These are phyloP conservation scores for Zaprionus davidi DNA, from an alignment of 1,140 invertebrate genomes.

Conservation along the genomic window DNA sequence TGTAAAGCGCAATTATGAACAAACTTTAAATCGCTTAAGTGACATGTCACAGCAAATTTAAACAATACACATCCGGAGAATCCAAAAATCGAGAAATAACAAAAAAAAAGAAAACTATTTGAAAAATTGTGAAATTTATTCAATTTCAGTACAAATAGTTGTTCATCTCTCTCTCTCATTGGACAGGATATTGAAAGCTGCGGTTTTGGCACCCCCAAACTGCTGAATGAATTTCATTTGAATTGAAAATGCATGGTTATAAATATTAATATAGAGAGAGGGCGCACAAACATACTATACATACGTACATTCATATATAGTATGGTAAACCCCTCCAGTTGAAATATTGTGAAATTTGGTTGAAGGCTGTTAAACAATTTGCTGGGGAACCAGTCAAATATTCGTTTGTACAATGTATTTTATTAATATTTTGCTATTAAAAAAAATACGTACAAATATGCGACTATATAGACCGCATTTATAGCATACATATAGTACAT, in stretches of 20 bases:
- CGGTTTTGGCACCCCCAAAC: conserved; percentile 60
- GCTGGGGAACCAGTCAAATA: conserved; percentile 46
- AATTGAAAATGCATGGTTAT: conserved; percentile 75
- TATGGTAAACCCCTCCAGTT: conserved; percentile 10
- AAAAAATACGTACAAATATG: conserved; percentile 35
- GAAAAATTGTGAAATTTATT: conserved; percentile 53
- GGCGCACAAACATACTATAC: conserved; percentile 21
- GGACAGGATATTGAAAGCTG: conserved; percentile 77
- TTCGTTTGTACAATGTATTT: conserved; percentile 37
- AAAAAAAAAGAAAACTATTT: conserved; percentile 51
- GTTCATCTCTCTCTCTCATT: conserved; percentile 28
- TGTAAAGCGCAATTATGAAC: conserved; percentile 62
- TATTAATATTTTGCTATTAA: conserved; percentile 73
- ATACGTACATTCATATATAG: background rate
- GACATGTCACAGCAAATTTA: conserved; percentile 71
- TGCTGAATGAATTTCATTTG: conserved; percentile 63
- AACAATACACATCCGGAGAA: conserved; percentile 45
- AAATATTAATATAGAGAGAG: conserved; percentile 72
- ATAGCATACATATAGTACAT: conserved; percentile 4
- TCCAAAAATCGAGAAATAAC: conserved; percentile 25
- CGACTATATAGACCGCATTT: conserved; percentile 33
- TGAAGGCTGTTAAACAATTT: conserved; percentile 75
- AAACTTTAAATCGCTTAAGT: conserved; percentile 68
- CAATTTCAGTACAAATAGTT: conserved; percentile 51
- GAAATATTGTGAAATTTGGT: conserved; percentile 69